Evolutionary conservation across 2,797 vertebrate species (phyloP).

Genomic region (Amniataba percoides): DNA sequence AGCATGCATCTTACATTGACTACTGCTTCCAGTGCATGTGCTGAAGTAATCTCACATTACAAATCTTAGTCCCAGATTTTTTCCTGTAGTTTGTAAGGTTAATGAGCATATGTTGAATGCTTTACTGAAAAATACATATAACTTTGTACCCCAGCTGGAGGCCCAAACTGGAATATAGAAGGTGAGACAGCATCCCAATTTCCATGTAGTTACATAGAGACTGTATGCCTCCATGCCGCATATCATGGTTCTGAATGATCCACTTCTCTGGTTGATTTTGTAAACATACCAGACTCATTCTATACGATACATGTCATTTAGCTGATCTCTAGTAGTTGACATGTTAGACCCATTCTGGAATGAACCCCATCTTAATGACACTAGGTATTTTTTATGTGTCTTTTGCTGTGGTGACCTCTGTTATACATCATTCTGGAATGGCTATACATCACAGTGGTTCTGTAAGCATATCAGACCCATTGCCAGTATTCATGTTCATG

Average conservation of each 20-base stretch:
- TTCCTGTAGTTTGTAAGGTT: slow-evolving; percentile 66
- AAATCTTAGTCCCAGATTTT: slow-evolving; percentile 49
- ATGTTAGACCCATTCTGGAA: slow-evolving; percentile 78
- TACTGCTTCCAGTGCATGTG: slow-evolving; percentile 79
- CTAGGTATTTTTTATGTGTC: slow-evolving; percentile 51
- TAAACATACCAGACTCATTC: slow-evolving; percentile 79
- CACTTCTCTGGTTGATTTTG: slow-evolving; percentile 69
- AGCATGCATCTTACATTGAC: slow-evolving; percentile 72
- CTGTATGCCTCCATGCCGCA: slow-evolving; percentile 78
- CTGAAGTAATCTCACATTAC: slow-evolving; percentile 56
- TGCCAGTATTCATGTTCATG: slow-evolving; percentile 82
- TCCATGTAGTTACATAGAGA: slow-evolving; percentile 83
- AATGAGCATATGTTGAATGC: slow-evolving; percentile 71
- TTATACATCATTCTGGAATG: slow-evolving; percentile 73
- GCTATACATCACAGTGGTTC: slow-evolving; percentile 68
- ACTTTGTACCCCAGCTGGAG: slow-evolving; percentile 89
- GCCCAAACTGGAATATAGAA: slow-evolving; percentile 91
- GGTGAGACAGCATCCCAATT: slow-evolving; percentile 86
- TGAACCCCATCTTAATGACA: slow-evolving; percentile 72
- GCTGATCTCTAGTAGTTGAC: slow-evolving; percentile 61
- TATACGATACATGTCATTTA: slow-evolving; percentile 79
- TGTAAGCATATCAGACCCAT: slow-evolving; percentile 82
- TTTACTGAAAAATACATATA: slow-evolving; percentile 81
- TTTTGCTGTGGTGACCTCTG: slow-evolving; percentile 53
- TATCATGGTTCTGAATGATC: slow-evolving; percentile 77